Evolutionary conservation across 2,797 vertebrate species (phyloP), one percentile per base, ranked within the genome.

Genomic region (Mastacembelus armatus): DNA sequence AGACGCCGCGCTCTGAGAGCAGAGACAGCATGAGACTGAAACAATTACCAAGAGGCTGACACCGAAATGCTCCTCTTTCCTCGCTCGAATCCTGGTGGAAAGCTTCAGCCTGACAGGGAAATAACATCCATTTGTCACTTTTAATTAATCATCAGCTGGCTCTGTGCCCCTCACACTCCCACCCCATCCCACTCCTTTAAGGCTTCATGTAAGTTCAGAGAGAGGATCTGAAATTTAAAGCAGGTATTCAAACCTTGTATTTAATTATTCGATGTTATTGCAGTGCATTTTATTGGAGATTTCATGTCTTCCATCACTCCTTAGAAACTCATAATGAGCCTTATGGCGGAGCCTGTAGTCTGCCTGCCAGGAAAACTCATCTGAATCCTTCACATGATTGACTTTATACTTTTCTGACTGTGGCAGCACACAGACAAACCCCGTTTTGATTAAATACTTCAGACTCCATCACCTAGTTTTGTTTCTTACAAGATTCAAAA

Each of bases 21-120:
- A 68, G 51, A 68, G 70, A 74, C 78, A 62, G 74, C 62, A 18
- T 62, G 77, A 74, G 74, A 62, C 62, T 63, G 62, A 67, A 65
- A 74, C 86, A 90, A 90, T 92, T 89, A 89, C 84, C 66, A 63
- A 75, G 61, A 72, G 80, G 78, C 54, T 78, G 74, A 85, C 38
- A 73, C 72, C 71, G 77, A 81, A 80, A 62, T 39, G 66, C 79
- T 88, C 67, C 67, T 54, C 80, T 83, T 77, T 62, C n/a, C n/a
- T n/a, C n/a, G 80, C 74, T 89, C 68, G 47, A 63, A 75, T 80
- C 84, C 71, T 39, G 66, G 78, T 22, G 57, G 50, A 88, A 80
- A 78, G 72, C 70, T 81, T 67, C 45, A 78, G 67, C 38, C 80
- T 77, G 48, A 74, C 59, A 55, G 50, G 59, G 49, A 84, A 85